Conservation (phyloP, 2,888 invertebrate genomes). For the Colostygia pectinataria region DNA sequence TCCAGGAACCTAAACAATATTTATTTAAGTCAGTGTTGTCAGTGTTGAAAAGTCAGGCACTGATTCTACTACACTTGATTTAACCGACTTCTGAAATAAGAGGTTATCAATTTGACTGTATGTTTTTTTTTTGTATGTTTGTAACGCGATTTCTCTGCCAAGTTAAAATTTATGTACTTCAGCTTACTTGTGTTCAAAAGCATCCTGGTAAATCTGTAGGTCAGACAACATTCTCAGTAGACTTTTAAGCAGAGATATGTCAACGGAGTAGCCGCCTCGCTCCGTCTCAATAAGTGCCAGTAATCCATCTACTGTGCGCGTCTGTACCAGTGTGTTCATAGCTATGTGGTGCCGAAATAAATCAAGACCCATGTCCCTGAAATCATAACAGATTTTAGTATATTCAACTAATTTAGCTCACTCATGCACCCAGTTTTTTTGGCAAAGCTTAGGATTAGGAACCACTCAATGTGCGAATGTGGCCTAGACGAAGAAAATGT, state of each 20-base stretch:
- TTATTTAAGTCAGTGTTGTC: too few relatives aligned
- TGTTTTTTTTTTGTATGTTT: too few relatives aligned
- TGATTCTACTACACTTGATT: too few relatives aligned
- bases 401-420: too few relatives aligned
- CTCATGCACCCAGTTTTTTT: too few relatives aligned
- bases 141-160: too few relatives aligned
- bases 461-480: too few relatives aligned
- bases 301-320: constrained; percentile 96
- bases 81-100: too few relatives aligned
- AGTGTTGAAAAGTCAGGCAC: too few relatives aligned
- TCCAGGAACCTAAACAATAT: constrained; percentile 87
- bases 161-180: too few relatives aligned
- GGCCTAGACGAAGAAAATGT: too few relatives aligned
- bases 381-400: constrained; percentile 11
- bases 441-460: too few relatives aligned
- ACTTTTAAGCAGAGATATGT: constrained; percentile 96
- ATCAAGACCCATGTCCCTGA: constrained; percentile 98
- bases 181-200: constrained; percentile 93
- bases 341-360: constrained; percentile 97
- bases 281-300: constrained; percentile 96
- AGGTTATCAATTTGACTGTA: not conserved
- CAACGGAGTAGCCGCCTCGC: constrained; percentile 95
- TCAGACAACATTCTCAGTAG: constrained; percentile 98
- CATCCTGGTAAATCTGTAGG: constrained; percentile 95
- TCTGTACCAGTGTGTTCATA: constrained; percentile 94